These are phyloP conservation scores for Hybos culiciformis DNA, from an alignment of 2,888 invertebrate species.

Conservation along the genomic window DNA sequence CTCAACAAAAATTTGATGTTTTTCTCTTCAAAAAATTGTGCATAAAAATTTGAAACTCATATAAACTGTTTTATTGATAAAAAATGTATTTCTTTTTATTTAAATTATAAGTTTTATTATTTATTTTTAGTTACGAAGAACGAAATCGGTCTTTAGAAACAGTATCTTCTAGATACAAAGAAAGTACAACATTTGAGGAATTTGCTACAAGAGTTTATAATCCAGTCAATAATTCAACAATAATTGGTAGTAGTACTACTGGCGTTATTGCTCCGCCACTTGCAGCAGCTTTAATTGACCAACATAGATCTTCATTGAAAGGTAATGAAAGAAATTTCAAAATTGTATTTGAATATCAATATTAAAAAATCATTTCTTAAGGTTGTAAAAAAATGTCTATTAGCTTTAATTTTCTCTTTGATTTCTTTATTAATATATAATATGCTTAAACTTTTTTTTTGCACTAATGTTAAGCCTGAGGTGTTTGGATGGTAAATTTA, in stretches of 20 bases:
- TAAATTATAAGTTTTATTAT: conserved; percentile 6
- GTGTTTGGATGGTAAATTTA: too few relatives aligned
- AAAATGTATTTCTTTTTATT: conserved; percentile 1
- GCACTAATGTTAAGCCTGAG: too few relatives aligned
- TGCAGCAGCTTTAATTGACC: conserved; percentile 46
- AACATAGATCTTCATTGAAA: conserved; percentile 31
- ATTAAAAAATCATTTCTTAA: too few relatives aligned
- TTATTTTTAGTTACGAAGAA: conserved; percentile 68
- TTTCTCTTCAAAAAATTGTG: too few relatives aligned
- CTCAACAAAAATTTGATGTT: too few relatives aligned
- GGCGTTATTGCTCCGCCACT: conserved; percentile 33
- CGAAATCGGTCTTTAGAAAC: conserved; percentile 72
- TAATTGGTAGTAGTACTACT: conserved; percentile 22
- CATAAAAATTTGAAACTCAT: too few relatives aligned
- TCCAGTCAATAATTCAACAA: conserved; percentile 39
- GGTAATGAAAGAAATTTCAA: too few relatives aligned
- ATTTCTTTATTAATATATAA: too few relatives aligned
- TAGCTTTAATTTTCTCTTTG: too few relatives aligned
- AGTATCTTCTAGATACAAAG: conserved; percentile 73
- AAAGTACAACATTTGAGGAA: conserved; percentile 79
- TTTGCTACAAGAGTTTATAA: conserved; percentile 62
- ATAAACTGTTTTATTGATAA: background rate
- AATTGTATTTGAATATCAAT: too few relatives aligned
- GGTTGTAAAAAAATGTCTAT: too few relatives aligned
- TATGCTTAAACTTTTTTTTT: too few relatives aligned